Base-by-base conservation (phyloP, 2,113 vertebrate species). In the Spea bombifrons region DNA sequence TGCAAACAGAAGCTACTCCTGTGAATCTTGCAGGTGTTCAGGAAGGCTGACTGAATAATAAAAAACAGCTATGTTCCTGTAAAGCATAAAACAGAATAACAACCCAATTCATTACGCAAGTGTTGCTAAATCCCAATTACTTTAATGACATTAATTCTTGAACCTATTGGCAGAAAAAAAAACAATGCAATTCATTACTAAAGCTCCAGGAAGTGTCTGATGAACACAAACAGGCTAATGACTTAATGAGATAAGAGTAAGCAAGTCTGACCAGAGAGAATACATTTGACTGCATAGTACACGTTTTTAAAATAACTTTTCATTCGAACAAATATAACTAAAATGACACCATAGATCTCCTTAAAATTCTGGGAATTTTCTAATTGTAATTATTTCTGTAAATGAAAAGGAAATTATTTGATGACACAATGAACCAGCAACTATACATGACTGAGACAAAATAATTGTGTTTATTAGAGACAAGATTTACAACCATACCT, bases 51-150 rank as follows among this genome's bases (percentile, higher is more conserved):
- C 70, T 66, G 50, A 73, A 67, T 57, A 48, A 53, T 73, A 43
- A 66, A 30, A 78, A 67, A 55, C 61, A 47, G 46, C 76, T 67
- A 15, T n/a, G 49, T 73, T 79, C 69, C 49, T 72, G 49, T 69
- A 17, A 67, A 13, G 76, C 69, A 65, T 30, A 57, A 73, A 16
- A 57, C 70, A 45, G 52, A 79, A 73, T 79, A 73, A 79, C 69
- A 79, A 66, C 61, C 76, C 61, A 66, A 66, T 67, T 57, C 77
- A 80, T 80, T 80, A 80, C 17, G 44, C 65, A 67, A 73, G 70
- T 73, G 77, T 80, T 67, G 49, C 66, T 79, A 66, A 73, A 80
- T 47, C 49, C 77, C 70, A 73, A 73, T 80, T 80, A 80, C 77
- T 80, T 65, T 80, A 80, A 73, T 80, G 70, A 65, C 65, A 73